Evolutionary conservation across 2,888 invertebrate species (phyloP), one percentile per base, ranked within the genome.

Genomic region (Tillus elongatus): DNA sequence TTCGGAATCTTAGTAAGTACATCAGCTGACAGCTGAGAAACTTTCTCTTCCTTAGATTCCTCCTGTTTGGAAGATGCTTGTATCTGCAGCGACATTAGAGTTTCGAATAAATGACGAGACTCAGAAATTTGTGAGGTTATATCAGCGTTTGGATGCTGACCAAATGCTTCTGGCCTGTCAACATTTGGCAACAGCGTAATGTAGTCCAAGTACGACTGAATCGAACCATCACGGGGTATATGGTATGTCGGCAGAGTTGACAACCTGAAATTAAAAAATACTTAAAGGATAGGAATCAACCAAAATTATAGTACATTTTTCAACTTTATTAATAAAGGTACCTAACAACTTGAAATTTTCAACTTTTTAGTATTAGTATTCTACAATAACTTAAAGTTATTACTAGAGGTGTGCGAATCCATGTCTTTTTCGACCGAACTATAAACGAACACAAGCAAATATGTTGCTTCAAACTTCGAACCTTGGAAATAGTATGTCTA

Each of bases 71-170:
- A 66, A n/a, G 60, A 42, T 0, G 74, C 69, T 37, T 84, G 80
- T 4, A 81, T 76, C 49, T 88, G 82, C 47, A 91, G 70, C 1
- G 82, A 77, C 61, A 88, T 77, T 27, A 91, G 64, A 0, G 87
- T 87, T 35, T 79, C 77, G 54, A 87, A 87, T 61, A 90, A 70
- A 38, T 73, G 70, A 42, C 80, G 64, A 0, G 86, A 79, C 56
- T 90, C 89, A 56, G 79, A 80, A 28, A 90, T 88, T 30, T 86
- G 74, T 0, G 86, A 87, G 3, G 86, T 79, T 45, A 92, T 88
- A 59, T 91, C 91, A 0, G 90, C 90, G 51, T 91, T 90, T 2
- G 85, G 77, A 64, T 91, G 90, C 57, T 91, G 90, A 0, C 91
- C 91, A 52, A 91, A 85, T 0, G 82, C 85, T 68, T 90, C 89